Evolutionary conservation across 2,888 invertebrate species (phyloP), one percentile per base, ranked within the genome.

Genomic region (Caradrina kadenii): DNA sequence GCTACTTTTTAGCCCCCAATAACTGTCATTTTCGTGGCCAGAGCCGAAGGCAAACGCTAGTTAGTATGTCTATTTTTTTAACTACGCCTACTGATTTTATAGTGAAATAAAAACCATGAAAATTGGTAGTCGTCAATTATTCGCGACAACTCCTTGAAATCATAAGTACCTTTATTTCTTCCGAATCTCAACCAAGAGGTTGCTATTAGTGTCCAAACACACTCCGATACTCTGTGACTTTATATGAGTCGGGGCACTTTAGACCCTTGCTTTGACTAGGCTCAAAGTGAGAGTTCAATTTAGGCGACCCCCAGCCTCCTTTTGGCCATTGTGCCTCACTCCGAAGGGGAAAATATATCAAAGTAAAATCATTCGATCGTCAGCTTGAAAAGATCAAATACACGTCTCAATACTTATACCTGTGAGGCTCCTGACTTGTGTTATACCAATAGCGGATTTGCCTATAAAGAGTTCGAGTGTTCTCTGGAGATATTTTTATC

Each of bases 341-440:
- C 66, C 82, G 84, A 86, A 85, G 87, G 91, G 92, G 93, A 91
- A 91, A 89, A 90, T 85, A 93, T 92, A 92, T 94, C 94, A 94
- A 94, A 95, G 94, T 87, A 81, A 87, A 92, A 82, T 87, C 90
- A 88, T 87, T 93, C 92, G 91, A 94, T 93, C 88, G 93, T 87
- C 88, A 91, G 75, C 93, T 93, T 92, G 93, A 94, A 95, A 95
- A 94, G 94, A 95, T 94, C 95, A 94, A 94, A 94, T 91, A 88
- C 88, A 82, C 86, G 86, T 75, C 63, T 62, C 86, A 70, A 86
- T 87, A 83, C 86, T 88, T 80, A 87, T 90, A 91, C 91, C 90
- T 91, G 90, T 86, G 87, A 91, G 87, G 81, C 89, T 91, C 2
- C 90, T 87, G 87, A 91, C 90, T 85, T 90, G 87, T 70, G 63